A percentile compares a stretch with the other conserved stretches of the same genome.
phyloP scores from a whole-genome alignment of 2,113 vertebrate species.

The Calidris pygmaea region DNA sequence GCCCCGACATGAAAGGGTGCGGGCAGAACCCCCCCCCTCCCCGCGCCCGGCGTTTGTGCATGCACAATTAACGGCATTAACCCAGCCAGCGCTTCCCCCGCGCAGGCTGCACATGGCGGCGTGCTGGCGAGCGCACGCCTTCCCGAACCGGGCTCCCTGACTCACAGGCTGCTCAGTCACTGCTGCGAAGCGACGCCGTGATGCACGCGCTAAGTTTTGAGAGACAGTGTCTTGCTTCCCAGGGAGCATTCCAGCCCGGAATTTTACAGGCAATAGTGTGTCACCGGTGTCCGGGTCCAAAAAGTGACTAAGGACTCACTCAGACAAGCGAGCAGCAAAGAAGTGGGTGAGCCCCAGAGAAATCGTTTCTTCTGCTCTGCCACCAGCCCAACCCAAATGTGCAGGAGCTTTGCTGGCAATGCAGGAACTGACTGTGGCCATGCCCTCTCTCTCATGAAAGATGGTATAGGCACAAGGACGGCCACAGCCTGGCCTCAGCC shows the following conservation, averaged over 20 bases:
- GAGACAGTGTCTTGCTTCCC: neutral
- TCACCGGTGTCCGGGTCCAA: neutral
- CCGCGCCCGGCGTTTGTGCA: rapidly evolving
- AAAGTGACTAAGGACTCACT: neutral
- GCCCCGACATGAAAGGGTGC: neutral
- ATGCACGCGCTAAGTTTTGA: neutral
- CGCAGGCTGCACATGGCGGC: neutral
- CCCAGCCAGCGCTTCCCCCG: rapidly evolving
- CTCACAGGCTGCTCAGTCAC: neutral
- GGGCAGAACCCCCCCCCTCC: neutral
- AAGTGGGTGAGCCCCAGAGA: neutral
- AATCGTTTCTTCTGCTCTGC: neutral
- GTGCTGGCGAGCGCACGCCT: rapidly evolving
- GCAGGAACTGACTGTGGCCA: neutral
- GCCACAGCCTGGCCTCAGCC: neutral
- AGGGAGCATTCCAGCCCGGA: neutral
- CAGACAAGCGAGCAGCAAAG: neutral
- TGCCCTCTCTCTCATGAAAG: neutral
- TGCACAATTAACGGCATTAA: neutral
- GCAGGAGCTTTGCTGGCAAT: neutral
- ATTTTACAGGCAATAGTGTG: neutral
- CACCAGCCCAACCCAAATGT: neutral
- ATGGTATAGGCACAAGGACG: rapidly evolving
- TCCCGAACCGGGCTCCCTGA: neutral
- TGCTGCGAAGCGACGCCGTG: neutral